Evolutionary conservation across 2,797 vertebrate species (phyloP).

Genomic region (Sebastes minor): DNA sequence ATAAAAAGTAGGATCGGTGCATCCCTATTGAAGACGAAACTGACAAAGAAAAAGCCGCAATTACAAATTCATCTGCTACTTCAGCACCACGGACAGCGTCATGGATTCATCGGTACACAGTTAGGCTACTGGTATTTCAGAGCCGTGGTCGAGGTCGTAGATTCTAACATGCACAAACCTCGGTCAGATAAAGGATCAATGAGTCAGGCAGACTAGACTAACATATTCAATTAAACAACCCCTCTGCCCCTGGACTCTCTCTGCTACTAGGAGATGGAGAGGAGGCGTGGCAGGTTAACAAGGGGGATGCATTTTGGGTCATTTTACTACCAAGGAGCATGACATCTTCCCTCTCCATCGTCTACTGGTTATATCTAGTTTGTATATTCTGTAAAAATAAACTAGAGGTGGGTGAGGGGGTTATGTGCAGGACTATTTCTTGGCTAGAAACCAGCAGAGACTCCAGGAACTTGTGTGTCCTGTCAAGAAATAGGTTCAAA

Average conservation of each 20-base stretch:
- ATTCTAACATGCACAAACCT: too few species aligned
- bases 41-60: background rate
- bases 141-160: rapidly evolving
- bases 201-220: too few species aligned
- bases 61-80: background rate
- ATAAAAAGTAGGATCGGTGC: too few species aligned
- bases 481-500: background rate
- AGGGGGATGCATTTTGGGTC: too few species aligned
- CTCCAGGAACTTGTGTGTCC: background rate
- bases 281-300: rapidly evolving
- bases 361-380: background rate
- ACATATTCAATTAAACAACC: background rate
- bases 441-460: background rate
- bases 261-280: too few species aligned
- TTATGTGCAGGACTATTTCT: background rate
- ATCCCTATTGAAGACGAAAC: background rate
- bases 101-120: too few species aligned
- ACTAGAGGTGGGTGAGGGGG: background rate
- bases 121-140: too few species aligned
- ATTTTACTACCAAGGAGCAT: too few species aligned
- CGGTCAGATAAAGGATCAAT: too few species aligned
- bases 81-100: too few species aligned
- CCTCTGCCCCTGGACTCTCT: background rate
- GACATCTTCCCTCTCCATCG: background rate
- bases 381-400: background rate